Base-by-base conservation (phyloP, 2,113 vertebrate species). In the Turdus rufiventris region DNA sequence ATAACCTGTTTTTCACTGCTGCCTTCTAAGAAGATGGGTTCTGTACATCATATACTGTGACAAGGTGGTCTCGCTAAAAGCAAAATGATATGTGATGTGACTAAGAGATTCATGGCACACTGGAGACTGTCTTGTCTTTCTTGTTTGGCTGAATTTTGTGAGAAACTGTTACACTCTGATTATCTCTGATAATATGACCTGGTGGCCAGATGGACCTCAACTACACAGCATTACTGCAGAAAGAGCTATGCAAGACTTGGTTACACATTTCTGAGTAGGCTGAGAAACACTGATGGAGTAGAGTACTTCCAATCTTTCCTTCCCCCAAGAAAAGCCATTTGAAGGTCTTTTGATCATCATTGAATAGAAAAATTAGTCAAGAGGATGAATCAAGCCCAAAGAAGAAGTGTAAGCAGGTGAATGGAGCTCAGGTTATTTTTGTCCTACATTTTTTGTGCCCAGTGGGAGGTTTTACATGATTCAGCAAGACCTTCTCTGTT, bases 1-100 rank as follows among this genome's bases (percentile, higher is more conserved):
- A 34, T n/a, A 81, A 62, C 42, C 18, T 50, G 29, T 42, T 91
- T 92, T 78, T 85, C 80, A 54, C 57, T 65, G 40, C 47, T 81
- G 57, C 58, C 53, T 57, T 82, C 54, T 48, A 29, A 89, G 66
- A 47, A 94, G 77, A 75, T 25, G 70, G 28, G 77, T 56, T 54
- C 31, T 65, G 9, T 42, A 45, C 57, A 53, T 89, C 93, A 92
- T 87, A 13, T 28, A 34, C 77, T 79, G 54, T 85, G 84, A 93
- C 93, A 94, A 73, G 45, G 87, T 89, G 94, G 96, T 96, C 92
- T 95, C 12, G 63, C 88, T 96, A 38, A 94, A 90, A 96, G 96
- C 88, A 77, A 94, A 93, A 86, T 90, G 54, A 66, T 91, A 42
- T 54, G 72, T 71, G 72, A 86, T 77, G 82, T 71, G 90, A 94